Evolutionary conservation across 2,113 vertebrate genomes (phyloP), one percentile per base, ranked within the genome.

Genomic region (Aegypius monachus): DNA sequence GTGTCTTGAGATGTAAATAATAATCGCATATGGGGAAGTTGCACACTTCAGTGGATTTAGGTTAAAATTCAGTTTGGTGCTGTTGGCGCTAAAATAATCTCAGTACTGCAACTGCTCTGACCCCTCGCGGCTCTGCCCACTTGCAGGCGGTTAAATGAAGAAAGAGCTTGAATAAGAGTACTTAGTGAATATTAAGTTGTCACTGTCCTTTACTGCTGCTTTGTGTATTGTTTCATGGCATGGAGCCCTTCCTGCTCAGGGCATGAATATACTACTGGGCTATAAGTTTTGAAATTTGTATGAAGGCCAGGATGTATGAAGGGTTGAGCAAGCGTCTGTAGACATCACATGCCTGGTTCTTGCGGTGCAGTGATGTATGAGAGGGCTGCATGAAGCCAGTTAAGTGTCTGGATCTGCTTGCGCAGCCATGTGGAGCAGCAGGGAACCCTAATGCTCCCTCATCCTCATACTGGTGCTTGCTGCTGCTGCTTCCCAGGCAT

Each of bases 261-360:
- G 17, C 40, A 34, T 19, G 27, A 43, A 38, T 29, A 26, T 0
- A 1, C 23, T 62, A 15, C n/a, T 21, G 59, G 25, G 18, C 34
- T 63, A 19, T 38, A 59, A 55, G 29, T 45, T 68, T 40, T 53
- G 21, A 29, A 66, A n/a, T 40, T 16, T 47, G 5, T 78, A 3
- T 72, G 65, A 83, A 72, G 45, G 18, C 29, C 34, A 52, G 43
- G 50, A 16, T 52, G 26, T 52, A 52, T 52, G 50, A 52, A 52
- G 45, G 19, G 18, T 34, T 62, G 38, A 82, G 43, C 10, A 58
- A 32, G 29, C 0, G 0, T 17, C 29, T 26, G 29, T 17, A 48
- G 40, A 23, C 18, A 5, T 27, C 0, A 3, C 38, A 7, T 0
- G 1, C 13, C n/a, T 55, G 11, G 16, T 66, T 91, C 52, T 55